These are phyloP conservation scores for Fabriciana adippe DNA, from an alignment of 2,888 invertebrate species.

Conservation along the genomic window DNA sequence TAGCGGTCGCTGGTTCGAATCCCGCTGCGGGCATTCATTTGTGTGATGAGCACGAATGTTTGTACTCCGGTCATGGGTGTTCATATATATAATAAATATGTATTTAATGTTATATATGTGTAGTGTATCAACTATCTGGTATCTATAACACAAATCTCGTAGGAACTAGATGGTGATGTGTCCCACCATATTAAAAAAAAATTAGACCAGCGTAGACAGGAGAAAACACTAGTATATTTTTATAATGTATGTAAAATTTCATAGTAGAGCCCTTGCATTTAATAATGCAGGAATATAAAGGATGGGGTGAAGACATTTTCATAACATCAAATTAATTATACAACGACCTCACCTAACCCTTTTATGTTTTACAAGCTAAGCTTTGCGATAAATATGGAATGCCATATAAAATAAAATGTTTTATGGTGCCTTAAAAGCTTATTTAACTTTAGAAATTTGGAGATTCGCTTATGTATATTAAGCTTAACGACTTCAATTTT, in stretches of 20 bases:
- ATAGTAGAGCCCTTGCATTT: conserved; percentile 16
- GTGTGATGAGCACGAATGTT: too few relatives aligned
- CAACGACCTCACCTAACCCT: conserved; percentile 21
- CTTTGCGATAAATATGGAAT: conserved; percentile 18
- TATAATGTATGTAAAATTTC: background rate
- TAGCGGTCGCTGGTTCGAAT: too few relatives aligned
- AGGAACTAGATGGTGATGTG: too few relatives aligned
- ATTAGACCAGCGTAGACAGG: background rate
- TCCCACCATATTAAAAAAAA: background rate
- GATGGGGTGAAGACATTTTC: conserved; percentile 21
- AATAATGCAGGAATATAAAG: conserved; percentile 23
- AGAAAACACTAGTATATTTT: conserved; percentile 1
- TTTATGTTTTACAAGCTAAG: conserved; percentile 20
- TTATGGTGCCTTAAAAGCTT: conserved; percentile 7
- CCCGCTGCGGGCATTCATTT: too few relatives aligned
- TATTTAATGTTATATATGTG: too few relatives aligned
- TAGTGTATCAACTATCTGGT: too few relatives aligned
- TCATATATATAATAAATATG: too few relatives aligned
- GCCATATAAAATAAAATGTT: conserved; percentile 17
- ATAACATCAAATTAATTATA: conserved; percentile 19
- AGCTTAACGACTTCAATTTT: background rate
- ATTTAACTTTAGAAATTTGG: background rate
- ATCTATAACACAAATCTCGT: too few relatives aligned
- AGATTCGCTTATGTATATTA: background rate
- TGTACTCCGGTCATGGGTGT: too few relatives aligned